These are phyloP conservation scores for Clinocottus analis DNA, from an alignment of 2,113 vertebrate genomes.

Conservation along the genomic window DNA sequence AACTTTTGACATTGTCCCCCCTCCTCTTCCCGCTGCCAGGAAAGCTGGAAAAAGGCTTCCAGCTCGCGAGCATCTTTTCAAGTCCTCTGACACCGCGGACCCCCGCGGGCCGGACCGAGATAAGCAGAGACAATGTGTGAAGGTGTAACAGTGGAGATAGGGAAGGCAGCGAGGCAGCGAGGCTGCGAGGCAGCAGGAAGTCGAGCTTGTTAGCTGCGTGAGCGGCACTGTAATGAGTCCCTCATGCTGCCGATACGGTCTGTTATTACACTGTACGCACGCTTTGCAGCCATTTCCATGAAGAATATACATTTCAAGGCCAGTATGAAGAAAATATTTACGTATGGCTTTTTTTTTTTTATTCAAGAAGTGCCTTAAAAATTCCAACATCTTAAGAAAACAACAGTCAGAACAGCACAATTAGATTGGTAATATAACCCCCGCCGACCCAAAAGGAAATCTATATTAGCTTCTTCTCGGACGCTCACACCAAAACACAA, in stretches of 20 bases:
- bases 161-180: conserved; percentile 11
- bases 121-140: conserved; percentile 70
- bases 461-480: conserved; percentile 22
- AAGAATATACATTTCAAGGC: neutral
- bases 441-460: neutral
- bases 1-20: neutral
- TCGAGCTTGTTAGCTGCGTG: conserved; percentile 12
- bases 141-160: conserved; percentile 63
- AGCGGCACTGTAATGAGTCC: conserved; percentile 19
- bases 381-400: conserved; percentile 61
- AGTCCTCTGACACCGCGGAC: conserved; percentile 43
- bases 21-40: conserved; percentile 22
- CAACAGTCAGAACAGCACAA: conserved; percentile 56
- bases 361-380: conserved; percentile 75
- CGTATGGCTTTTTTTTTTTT: conserved; percentile 66
- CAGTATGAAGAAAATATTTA: conserved; percentile 8
- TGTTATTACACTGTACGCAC: neutral
- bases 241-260: neutral
- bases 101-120: conserved; percentile 49
- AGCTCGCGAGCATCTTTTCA: conserved; percentile 40
- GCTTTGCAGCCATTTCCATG: neutral
- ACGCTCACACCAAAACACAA: conserved; percentile 28
- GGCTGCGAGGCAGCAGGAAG: conserved; percentile 23
- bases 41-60: conserved; percentile 31
- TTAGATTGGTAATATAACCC: conserved; percentile 51